phyloP scores from a whole-genome alignment of 1,140 invertebrate species.

The Pantala flavescens region DNA sequence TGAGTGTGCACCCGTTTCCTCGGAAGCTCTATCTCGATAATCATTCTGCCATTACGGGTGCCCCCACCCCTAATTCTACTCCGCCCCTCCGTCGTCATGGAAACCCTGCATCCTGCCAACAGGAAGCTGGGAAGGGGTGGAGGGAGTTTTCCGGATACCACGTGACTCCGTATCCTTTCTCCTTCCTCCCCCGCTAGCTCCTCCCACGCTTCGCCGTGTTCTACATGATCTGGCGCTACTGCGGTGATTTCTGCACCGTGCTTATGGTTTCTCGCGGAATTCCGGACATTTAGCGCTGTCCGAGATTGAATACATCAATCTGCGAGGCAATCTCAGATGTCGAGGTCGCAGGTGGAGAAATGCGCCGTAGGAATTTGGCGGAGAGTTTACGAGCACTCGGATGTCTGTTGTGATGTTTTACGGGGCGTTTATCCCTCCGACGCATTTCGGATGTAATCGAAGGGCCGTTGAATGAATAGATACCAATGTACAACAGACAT shows the following conservation, averaged over 20 bases:
- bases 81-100: not conserved
- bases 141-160: not conserved
- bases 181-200: not conserved
- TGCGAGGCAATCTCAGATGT: too few relatives aligned
- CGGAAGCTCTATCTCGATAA: not conserved
- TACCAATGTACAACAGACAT: too few relatives aligned
- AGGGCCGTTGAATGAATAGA: too few relatives aligned
- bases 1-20: not conserved
- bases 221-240: not conserved
- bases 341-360: too few relatives aligned
- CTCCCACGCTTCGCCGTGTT: not conserved
- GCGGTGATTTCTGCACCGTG: not conserved
- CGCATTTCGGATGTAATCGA: too few relatives aligned
- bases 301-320: not conserved
- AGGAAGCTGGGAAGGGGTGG: not conserved
- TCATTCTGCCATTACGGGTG: not conserved
- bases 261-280: not conserved
- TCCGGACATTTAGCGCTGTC: not conserved
- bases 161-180: not conserved
- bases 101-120: not conserved
- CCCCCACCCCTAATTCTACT: not conserved
- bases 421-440: too few relatives aligned
- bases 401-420: too few relatives aligned
- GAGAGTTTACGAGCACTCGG: too few relatives aligned
- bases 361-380: too few relatives aligned